Base-by-base conservation (phyloP, 2,797 vertebrate species). In the Protosalanx chinensis region DNA sequence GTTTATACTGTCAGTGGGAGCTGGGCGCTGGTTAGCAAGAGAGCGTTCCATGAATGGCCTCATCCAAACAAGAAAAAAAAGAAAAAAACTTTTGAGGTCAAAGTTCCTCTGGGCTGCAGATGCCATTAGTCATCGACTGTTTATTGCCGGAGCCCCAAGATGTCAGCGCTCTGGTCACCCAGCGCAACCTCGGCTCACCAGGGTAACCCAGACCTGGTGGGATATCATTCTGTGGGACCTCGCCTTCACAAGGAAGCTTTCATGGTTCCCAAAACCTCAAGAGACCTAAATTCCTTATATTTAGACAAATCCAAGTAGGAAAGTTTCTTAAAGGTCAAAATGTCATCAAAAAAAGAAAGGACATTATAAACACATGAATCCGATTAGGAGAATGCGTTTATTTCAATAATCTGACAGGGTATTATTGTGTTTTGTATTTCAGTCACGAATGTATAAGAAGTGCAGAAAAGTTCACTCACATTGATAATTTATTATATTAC, bases 121-220 rank as follows among this genome's bases (percentile, higher is more conserved):
- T 94, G 92, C 90, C 92, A 93, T 95, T 94, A 92, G 92, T 94
- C 91, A 91, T 87, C 72, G 73, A 79, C 86, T 18, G 72, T 91
- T 93, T 93, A 94, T 94, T 94, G 89, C 92, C 85, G 76, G 86
- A 88, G 91, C 88, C 87, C 29, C 71, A 82, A 88, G 80, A 87
- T 94, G 93, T 94, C 91, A 91, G 88, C 91, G 86, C 89, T 74
- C 20, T 74, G 88, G 89, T 95, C 91, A 93, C 87, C 92, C 90
- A 82, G 87, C 78, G 93, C 90, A 94, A 93, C 90, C 87, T 23
- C 74, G 84, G 86, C 49, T 63, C 33, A 20, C 74, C 85, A 83
- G 81, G 81, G 86, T 81, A 87, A 84, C 84, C 81, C 83, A 78
- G 82, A 79, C 79, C 81, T 89, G 86, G 85, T 79, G 72, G 85